phyloP scores from a whole-genome alignment of 2,797 vertebrate genomes.

The Karalla daura region DNA sequence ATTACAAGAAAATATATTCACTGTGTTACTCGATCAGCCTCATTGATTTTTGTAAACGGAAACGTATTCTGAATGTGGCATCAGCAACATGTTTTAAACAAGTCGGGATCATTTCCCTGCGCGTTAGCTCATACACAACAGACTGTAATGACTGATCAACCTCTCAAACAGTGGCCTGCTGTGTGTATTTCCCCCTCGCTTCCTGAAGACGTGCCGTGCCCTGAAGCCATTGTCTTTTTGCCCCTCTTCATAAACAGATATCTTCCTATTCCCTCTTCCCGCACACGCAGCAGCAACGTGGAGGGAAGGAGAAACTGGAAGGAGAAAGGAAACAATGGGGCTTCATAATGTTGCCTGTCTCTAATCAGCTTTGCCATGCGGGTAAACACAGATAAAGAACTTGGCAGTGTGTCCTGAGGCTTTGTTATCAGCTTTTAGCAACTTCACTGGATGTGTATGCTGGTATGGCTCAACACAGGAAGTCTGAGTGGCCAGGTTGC shows the following conservation, averaged over 20 bases:
- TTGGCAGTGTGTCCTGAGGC: constrained; percentile 78
- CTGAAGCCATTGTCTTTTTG: constrained; percentile 63
- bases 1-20: too few species aligned
- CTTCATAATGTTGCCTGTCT: constrained; percentile 74
- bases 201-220: constrained; percentile 58
- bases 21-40: too few species aligned
- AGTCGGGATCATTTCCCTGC: too few species aligned
- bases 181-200: constrained; percentile 58
- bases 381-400: constrained; percentile 84
- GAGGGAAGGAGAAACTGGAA: constrained; percentile 58
- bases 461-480: constrained; percentile 64
- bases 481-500: constrained; percentile 64
- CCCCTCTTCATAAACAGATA: constrained; percentile 59
- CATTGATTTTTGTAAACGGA: too few species aligned
- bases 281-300: constrained; percentile 39
- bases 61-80: too few species aligned
- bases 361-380: constrained; percentile 84
- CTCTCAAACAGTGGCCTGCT: constrained; percentile 63
- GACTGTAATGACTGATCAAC: constrained; percentile 48
- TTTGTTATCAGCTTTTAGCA: constrained; percentile 78
- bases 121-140: too few species aligned
- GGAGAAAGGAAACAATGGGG: constrained; percentile 76
- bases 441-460: constrained; percentile 73
- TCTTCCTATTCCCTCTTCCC: constrained; percentile 29
- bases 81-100: too few species aligned